Percentiles rank a stretch among this genome's conserved stretches.
Conservation (phyloP, 2,888 invertebrate genomes). For the Galeopsomyia nigrocyanea region DNA sequence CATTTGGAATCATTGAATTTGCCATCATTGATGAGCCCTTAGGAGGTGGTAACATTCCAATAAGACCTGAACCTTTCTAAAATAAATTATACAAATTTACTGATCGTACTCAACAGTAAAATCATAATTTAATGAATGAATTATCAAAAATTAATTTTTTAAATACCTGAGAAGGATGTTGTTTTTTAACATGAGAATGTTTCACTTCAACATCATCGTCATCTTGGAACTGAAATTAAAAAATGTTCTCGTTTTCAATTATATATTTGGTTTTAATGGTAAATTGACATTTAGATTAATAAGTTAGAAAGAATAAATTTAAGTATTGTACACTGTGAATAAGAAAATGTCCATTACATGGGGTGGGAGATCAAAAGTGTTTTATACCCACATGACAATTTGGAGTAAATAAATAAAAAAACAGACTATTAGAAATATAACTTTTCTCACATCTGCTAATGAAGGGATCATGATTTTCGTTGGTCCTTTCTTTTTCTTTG, state of each 20-base stretch:
- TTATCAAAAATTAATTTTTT: neutral
- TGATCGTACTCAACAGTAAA: neutral
- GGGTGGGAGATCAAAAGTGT: neutral
- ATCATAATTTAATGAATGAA: neutral
- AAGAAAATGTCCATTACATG: slow-evolving; percentile 26
- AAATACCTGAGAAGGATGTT: too few species aligned
- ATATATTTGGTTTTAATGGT: neutral
- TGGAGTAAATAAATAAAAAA: too few species aligned
- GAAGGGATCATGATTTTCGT: slow-evolving; percentile 80
- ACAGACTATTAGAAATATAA: neutral
- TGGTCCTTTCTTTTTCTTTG: slow-evolving; percentile 66
- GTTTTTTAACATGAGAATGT: too few species aligned
- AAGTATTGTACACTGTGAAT: too few species aligned
- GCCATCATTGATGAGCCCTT: slow-evolving; percentile 67
- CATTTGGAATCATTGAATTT: slow-evolving; percentile 69
- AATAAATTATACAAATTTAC: slow-evolving; percentile 45
- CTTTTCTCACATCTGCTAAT: slow-evolving; percentile 72
- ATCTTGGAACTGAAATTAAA: neutral
- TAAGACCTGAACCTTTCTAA: slow-evolving; percentile 77
- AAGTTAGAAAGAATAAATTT: too few species aligned
- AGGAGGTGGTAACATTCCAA: slow-evolving; percentile 80
- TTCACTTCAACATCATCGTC: too few species aligned
- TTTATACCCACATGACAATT: too few species aligned
- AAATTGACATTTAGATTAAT: neutral
- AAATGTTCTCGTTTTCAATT: neutral